A percentile compares a stretch with the other conserved stretches of the same genome.
These are phyloP conservation scores for Siniperca obscura DNA, from an alignment of 2,797 vertebrate species.

Conservation along the genomic window DNA sequence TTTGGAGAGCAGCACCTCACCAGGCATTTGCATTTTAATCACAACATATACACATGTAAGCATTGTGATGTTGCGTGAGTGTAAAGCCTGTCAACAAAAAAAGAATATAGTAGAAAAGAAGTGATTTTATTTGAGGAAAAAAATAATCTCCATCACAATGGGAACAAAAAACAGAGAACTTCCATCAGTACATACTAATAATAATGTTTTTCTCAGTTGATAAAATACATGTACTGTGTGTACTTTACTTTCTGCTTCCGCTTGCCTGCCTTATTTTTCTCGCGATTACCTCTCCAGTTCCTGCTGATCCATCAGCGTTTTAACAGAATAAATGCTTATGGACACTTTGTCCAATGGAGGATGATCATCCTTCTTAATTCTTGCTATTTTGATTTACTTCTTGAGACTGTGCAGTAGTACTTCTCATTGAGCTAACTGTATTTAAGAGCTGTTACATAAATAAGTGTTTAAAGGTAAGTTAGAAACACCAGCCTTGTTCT, in stretches of 20 bases:
- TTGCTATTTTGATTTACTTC: conserved; percentile 11
- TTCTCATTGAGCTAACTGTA: conserved; percentile 4
- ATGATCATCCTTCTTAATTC: background rate
- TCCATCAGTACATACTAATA: conserved; percentile 45
- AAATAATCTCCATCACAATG: conserved; percentile 40
- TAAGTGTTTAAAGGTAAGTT: conserved; percentile 23
- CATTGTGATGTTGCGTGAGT: conserved; percentile 19
- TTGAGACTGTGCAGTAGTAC: background rate
- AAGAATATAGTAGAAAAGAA: conserved; percentile 38
- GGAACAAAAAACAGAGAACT: conserved; percentile 26
- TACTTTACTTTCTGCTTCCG: conserved; percentile 26
- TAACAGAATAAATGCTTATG: conserved; percentile 9
- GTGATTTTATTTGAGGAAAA: conserved; percentile 36
- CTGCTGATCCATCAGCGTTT: conserved; percentile 35
- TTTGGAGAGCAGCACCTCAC: conserved; percentile 66
- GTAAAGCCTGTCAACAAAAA: conserved; percentile 49
- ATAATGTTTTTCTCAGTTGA: conserved; percentile 39
- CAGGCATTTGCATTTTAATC: conserved; percentile 79
- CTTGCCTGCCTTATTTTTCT: conserved; percentile 15
- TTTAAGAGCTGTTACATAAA: conserved; percentile 23
- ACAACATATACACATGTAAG: conserved; percentile 47
- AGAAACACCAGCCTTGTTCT: background rate
- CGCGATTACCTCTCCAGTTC: conserved; percentile 1
- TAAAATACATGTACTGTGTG: conserved; percentile 3
- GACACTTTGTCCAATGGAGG: background rate